A percentile compares a stretch with the other conserved stretches of the same genome.
phyloP scores from a whole-genome alignment of 2,797 vertebrate species.

The Coreius guichenoti region DNA sequence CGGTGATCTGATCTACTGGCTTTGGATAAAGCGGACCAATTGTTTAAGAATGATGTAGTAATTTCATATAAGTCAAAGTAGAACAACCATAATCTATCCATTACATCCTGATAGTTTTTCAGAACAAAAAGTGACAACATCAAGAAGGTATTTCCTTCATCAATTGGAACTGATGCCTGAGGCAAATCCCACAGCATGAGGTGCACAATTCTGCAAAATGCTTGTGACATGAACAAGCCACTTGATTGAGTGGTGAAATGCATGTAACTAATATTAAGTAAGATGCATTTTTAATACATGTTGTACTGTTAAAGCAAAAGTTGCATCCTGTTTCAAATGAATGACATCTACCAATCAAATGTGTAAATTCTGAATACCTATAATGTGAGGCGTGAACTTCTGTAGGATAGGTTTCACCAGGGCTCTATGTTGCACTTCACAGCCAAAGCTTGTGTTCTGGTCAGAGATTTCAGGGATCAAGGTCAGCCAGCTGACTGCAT shows the following conservation, averaged over 20 bases:
- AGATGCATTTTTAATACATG: background rate
- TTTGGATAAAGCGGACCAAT: background rate
- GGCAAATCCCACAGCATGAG: background rate
- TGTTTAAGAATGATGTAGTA: background rate
- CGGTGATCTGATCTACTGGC: too few species aligned
- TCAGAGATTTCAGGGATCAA: constrained; percentile 69
- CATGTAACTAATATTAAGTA: background rate
- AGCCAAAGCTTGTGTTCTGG: constrained; percentile 75
- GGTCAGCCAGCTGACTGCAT: constrained; percentile 69
- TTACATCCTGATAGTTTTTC: background rate
- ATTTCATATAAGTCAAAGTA: background rate
- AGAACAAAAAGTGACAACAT: background rate
- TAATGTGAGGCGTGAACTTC: constrained; percentile 73
- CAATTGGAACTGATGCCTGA: background rate
- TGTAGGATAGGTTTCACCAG: constrained; percentile 53
- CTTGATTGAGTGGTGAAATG: background rate
- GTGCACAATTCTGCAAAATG: background rate
- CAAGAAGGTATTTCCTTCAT: background rate
- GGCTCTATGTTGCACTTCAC: constrained; percentile 72
- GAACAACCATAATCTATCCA: background rate
- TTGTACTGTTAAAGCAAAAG: background rate
- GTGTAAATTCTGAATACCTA: constrained; percentile 61
- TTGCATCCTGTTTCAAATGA: background rate
- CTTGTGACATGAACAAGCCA: background rate
- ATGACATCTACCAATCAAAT: background rate